Conservation (phyloP, 2,113 vertebrate genomes). For the Oreocharis arfaki region DNA sequence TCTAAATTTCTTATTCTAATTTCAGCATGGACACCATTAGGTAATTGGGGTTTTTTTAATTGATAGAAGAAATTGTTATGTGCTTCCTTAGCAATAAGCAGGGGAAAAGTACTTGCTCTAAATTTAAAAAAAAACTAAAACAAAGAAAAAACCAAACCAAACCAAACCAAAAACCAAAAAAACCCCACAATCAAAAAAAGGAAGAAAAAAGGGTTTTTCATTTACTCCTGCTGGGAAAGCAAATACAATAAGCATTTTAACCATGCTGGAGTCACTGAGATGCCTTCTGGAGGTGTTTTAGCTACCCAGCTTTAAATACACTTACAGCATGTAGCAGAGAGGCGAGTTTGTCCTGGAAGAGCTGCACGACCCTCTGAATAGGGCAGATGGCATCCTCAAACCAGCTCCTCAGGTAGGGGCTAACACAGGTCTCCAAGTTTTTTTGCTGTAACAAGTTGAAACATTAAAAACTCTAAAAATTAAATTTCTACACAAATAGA, state of each 20-base stretch:
- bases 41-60: background rate
- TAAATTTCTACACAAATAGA: background rate
- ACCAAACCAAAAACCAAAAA: no score
- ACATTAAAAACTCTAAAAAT: background rate
- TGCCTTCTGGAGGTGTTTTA: background rate
- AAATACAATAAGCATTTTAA: background rate
- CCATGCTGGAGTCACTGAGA: background rate
- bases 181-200: background rate
- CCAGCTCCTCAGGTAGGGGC: slow-evolving; percentile 85
- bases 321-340: slow-evolving; percentile 92
- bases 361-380: slow-evolving; percentile 86
- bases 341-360: slow-evolving; percentile 85
- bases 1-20: background rate
- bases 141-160: no score
- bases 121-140: background rate
- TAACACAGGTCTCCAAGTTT: slow-evolving; percentile 75
- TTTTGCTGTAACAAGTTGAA: slow-evolving; percentile 58
- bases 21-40: background rate
- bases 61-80: background rate
- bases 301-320: background rate
- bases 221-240: background rate
- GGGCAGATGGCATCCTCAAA: slow-evolving; percentile 91
- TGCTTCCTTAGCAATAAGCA: background rate
- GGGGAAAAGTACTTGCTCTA: background rate
- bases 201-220: background rate